Base-by-base conservation (phyloP, 64 coral and sea anemone genomes). In the Montipora capricornis region DNA sequence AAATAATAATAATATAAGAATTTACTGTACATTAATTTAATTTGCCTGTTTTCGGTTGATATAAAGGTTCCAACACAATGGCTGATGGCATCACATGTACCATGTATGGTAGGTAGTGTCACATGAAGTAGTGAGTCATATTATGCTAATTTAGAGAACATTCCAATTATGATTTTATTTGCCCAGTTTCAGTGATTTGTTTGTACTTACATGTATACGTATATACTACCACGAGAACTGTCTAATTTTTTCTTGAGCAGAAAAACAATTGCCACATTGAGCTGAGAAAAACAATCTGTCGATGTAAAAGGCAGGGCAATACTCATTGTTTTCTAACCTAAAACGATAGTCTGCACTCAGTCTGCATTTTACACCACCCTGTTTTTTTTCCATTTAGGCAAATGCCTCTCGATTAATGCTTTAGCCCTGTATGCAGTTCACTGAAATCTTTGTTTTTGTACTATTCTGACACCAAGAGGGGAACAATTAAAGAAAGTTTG, bases 151-250 rank as follows among this genome's bases (percentile, higher is more conserved):
- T 74, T 29, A 22, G 71, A 74, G n/a, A 44, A 74, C 26, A 70
- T 29, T 71, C 5, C 9, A 74, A 29, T 74, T 74, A 29, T 74
- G 71, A 74, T 74, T 74, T 74, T 26, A 74, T 74, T 20, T 74
- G 71, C 71, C 71, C 70, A 74, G 71, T 74, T 74, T 74, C 71
- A 74, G 71, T 74, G 71, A 74, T 74, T 29, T 70, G 67, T 16
- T 74, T 74, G 71, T 74, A 74, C 71, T 74, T 26, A 74, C n/a
- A 74, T 74, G 22, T 74, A 74, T 74, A 74, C 20, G 70, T 74
- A 24, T 74, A 74, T 74, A 74, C 71, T 74, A 74, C 71, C 26
- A 8, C 26, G 71, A 44, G 71, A 74, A 29, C 29, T 29, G 29
- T 29, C 29, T 29, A 29, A 29, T 29, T 1, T 29, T 29, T 29